These are phyloP conservation scores for Pachliopta kotzebuea DNA, from an alignment of 2,888 invertebrate species.

Conservation along the genomic window DNA sequence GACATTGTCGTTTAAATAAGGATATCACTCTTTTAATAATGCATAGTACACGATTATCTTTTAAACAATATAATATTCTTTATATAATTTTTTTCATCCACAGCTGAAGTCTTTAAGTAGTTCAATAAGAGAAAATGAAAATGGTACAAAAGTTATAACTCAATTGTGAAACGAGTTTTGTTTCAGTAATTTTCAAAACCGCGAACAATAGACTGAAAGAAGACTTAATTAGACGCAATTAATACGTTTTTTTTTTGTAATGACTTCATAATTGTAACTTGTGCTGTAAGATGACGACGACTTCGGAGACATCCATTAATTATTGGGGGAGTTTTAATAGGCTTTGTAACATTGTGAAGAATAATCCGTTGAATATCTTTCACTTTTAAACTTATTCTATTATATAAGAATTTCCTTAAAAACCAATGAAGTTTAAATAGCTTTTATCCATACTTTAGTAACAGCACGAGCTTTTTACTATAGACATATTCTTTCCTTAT, in stretches of 20 bases:
- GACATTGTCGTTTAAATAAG: too few species aligned
- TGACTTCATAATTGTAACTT: neutral
- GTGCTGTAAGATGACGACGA: neutral
- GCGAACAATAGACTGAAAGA: neutral
- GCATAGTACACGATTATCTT: too few species aligned
- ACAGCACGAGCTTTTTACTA: too few species aligned
- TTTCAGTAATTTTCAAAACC: neutral
- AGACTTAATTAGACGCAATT: neutral
- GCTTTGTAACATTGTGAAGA: neutral
- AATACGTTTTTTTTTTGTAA: neutral
- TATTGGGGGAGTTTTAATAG: neutral
- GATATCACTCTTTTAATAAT: too few species aligned
- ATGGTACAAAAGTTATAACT: neutral
- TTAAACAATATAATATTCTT: too few species aligned
- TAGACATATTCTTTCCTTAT: too few species aligned
- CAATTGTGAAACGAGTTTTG: conserved; percentile 6
- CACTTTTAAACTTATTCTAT: neutral
- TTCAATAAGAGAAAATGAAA: neutral
- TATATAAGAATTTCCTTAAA: neutral
- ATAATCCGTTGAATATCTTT: neutral
- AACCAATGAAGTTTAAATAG: too few species aligned
- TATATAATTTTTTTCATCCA: too few species aligned
- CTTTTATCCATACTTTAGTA: too few species aligned
- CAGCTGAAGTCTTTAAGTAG: too few species aligned
- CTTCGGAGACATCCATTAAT: neutral